phyloP scores from a whole-genome alignment of 2,888 invertebrate genomes.

The Drosophila percnosoma region DNA sequence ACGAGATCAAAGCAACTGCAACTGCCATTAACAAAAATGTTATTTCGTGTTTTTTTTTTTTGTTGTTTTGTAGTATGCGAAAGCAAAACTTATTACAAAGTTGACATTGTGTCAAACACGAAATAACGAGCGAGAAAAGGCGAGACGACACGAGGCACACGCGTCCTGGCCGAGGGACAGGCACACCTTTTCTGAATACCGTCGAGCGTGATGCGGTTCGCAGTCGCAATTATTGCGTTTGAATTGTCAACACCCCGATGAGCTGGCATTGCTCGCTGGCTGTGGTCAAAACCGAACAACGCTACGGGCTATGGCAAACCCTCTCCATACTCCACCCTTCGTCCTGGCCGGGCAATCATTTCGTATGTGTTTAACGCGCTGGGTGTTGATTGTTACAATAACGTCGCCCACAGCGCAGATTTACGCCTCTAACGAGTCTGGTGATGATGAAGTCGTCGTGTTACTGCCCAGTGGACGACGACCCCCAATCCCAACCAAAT shows the following conservation, averaged over 20 bases:
- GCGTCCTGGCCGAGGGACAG: conserved; percentile 35
- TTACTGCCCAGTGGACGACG: conserved; percentile 41
- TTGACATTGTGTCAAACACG: conserved; percentile 81
- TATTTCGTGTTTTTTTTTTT: conserved; percentile 5
- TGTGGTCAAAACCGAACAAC: conserved; percentile 71
- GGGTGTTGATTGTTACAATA: conserved; percentile 80
- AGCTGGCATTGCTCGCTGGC: conserved; percentile 34
- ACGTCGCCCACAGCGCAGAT: conserved; percentile 77
- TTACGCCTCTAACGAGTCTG: conserved; percentile 73
- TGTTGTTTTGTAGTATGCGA: conserved; percentile 26
- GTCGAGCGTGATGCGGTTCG: conserved; percentile 63
- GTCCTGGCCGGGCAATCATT: conserved; percentile 53
- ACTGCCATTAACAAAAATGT: conserved; percentile 55
- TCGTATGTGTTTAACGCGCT: conserved; percentile 69
- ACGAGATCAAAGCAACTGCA: conserved; percentile 75
- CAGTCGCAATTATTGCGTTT: conserved; percentile 80
- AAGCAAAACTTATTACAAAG: conserved; percentile 78
- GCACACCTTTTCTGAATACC: conserved; percentile 65
- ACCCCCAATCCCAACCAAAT: conserved; percentile 10
- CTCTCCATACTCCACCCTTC: not conserved
- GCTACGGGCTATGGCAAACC: conserved; percentile 58
- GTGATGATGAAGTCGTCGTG: conserved; percentile 43
- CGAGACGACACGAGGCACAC: conserved; percentile 39
- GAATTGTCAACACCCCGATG: conserved; percentile 80
- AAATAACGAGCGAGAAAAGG: conserved; percentile 57